Percentiles rank a stretch among this genome's conserved stretches.
Conservation (phyloP, 2,888 invertebrate species). For the Caenorhabditis panamensis region DNA sequence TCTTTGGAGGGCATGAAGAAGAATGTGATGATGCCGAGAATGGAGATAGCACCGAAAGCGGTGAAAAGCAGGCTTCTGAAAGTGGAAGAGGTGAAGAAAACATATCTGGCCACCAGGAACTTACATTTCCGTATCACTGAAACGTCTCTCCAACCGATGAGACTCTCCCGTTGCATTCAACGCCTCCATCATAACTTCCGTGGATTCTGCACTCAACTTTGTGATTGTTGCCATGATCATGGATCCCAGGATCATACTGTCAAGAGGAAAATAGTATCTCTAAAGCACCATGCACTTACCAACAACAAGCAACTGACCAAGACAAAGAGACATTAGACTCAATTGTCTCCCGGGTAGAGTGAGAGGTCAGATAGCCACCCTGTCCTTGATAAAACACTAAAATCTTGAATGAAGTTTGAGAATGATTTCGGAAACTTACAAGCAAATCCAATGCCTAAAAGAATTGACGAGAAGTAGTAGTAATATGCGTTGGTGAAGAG, state of each 20-base stretch:
- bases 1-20: slow-evolving; percentile 61
- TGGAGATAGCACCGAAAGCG: slow-evolving; percentile 61
- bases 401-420: slow-evolving; percentile 19
- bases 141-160: slow-evolving; percentile 47
- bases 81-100: background rate
- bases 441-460: slow-evolving; percentile 64
- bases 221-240: slow-evolving; percentile 56
- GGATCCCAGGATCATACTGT: slow-evolving; percentile 62
- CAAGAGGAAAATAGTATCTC: background rate
- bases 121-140: slow-evolving; percentile 61
- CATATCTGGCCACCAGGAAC: background rate
- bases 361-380: slow-evolving; percentile 65
- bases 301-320: slow-evolving; percentile 66
- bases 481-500: slow-evolving; percentile 64
- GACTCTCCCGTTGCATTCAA: background rate
- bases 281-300: slow-evolving; percentile 13
- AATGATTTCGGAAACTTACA: slow-evolving; percentile 42
- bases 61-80: slow-evolving; percentile 57
- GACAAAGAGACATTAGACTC: slow-evolving; percentile 66
- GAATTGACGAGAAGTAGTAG: slow-evolving; percentile 57
- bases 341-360: slow-evolving; percentile 65
- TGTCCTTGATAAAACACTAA: slow-evolving; percentile 67
- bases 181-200: background rate
- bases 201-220: background rate
- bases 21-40: slow-evolving; percentile 62